Conservation (phyloP, 1,140 invertebrate species). For the Drosophila paulistorum region DNA sequence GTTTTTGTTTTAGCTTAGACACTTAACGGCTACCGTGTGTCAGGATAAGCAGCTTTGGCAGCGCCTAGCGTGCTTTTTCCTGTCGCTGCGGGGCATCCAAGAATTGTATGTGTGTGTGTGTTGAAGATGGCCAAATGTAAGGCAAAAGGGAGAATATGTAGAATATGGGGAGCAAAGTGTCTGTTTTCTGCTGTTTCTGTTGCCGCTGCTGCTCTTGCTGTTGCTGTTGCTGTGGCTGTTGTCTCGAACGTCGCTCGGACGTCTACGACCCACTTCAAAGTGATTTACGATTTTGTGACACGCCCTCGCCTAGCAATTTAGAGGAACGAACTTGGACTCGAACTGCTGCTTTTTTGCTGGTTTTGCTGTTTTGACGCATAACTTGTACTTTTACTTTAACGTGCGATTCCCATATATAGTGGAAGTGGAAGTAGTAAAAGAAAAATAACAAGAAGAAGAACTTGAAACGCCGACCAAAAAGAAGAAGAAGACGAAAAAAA, state of each 20-base stretch:
- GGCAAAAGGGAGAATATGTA: not conserved
- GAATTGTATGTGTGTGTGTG: constrained; percentile 4
- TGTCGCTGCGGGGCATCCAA: constrained; percentile 64
- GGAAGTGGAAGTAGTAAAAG: constrained; percentile 18
- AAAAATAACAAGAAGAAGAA: constrained; percentile 26
- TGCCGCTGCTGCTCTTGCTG: constrained; percentile 28
- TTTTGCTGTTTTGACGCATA: constrained; percentile 62
- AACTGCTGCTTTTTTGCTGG: constrained; percentile 23
- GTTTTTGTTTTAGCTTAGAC: constrained; percentile 49
- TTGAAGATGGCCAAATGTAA: not conserved
- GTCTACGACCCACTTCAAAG: constrained; percentile 83
- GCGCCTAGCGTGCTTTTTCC: constrained; percentile 72
- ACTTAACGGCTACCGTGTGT: constrained; percentile 70
- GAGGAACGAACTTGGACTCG: constrained; percentile 67
- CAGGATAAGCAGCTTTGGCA: constrained; percentile 68
- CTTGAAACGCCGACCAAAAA: constrained; percentile 12
- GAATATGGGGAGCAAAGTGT: constrained; percentile 18
- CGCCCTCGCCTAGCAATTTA: constrained; percentile 81
- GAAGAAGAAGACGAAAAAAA: constrained; percentile 24
- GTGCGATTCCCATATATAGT: not conserved
- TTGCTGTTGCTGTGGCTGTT: constrained; percentile 49
- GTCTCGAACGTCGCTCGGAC: constrained; percentile 71
- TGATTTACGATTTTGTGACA: constrained; percentile 82
- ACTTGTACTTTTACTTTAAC: constrained; percentile 65
- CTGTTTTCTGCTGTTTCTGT: constrained; percentile 23